Conservation (phyloP, 2,113 vertebrate species). For the Brevimyrus niger region DNA sequence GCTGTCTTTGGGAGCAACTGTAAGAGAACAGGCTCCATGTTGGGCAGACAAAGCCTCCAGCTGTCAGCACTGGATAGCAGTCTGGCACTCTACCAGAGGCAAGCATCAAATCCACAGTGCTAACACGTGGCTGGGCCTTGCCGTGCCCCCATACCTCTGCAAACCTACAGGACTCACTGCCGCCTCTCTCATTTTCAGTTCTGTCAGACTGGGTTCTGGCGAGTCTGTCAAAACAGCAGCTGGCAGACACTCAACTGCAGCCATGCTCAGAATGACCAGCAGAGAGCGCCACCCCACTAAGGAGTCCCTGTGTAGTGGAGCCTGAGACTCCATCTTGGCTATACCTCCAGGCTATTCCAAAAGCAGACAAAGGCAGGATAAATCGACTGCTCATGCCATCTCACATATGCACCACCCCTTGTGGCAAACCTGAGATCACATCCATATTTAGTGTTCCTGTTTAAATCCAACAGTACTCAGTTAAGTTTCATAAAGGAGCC, state of each 20-base stretch:
- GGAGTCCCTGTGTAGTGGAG: not conserved
- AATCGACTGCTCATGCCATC: not conserved
- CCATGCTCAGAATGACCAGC: not conserved
- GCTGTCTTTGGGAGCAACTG: not conserved
- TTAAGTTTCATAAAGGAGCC: not conserved
- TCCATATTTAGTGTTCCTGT: constrained; percentile 18
- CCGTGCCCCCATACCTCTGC: not conserved
- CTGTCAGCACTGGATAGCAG: not conserved
- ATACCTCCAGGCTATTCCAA: not conserved
- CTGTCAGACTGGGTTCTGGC: not conserved
- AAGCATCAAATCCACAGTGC: not conserved
- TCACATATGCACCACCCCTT: not conserved
- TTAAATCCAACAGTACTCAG: not conserved
- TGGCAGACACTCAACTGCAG: not conserved
- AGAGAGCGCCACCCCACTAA: not conserved
- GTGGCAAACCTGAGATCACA: not conserved
- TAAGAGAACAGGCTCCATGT: not conserved
- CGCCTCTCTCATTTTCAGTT: not conserved
- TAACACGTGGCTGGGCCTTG: not conserved
- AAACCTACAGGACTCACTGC: not conserved
- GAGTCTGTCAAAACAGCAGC: not conserved
- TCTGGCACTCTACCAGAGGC: not conserved
- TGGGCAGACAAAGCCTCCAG: not conserved
- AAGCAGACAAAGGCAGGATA: not conserved
- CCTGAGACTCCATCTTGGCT: too few relatives aligned